Evolutionary conservation across 2,113 vertebrate species (phyloP), one percentile per base, ranked within the genome.

Genomic region (Malurus alboscapulatus): DNA sequence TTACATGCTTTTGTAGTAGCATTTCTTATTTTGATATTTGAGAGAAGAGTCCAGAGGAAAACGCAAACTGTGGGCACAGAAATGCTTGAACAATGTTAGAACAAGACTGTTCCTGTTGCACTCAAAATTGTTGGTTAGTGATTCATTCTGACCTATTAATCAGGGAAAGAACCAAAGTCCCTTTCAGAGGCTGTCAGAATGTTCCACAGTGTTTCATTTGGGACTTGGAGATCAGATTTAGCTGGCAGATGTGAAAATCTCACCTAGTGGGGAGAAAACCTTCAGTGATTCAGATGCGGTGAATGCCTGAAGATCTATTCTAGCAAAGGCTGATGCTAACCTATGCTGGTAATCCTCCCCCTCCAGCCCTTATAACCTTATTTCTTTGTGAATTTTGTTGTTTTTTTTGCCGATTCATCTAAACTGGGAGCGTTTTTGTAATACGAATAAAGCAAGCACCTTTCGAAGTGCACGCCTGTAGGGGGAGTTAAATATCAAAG

Each of bases 401-500:
- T 9, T 38, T 38, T 54, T 79, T 67, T 45, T 74, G 9, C 36
- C 27, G 72, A 34, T 14, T 57, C 48, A 2, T 12, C 32, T 21
- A 11, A 45, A 14, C 15, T 1, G 10, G 22, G 10, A 16, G n/a
- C 7, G 10, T 10, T 61, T 72, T 47, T 24, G 16, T 7, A 12
- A 12, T 0, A 4, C 7, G 29, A 47, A 30, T 8, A 15, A 38
- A 73, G 54, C 2, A 40, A 30, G 16, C 44, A 2, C 34, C 18
- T 77, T 38, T 26, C 0, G 1, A n/a, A 47, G 22, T 17, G 55
- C 38, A 14, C 9, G 93, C 93, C 94, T 89, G 76, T 95, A 96
- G 94, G 51, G 87, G 94, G 95, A 94, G 94, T 65, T n/a, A 75
- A 82, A 94, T 67, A 67, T 67, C 95, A 92, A 90, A 92, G 92